Evolutionary conservation across 2,113 vertebrate species (phyloP).

Genomic region (Pseudolaguvia tuberculata): DNA sequence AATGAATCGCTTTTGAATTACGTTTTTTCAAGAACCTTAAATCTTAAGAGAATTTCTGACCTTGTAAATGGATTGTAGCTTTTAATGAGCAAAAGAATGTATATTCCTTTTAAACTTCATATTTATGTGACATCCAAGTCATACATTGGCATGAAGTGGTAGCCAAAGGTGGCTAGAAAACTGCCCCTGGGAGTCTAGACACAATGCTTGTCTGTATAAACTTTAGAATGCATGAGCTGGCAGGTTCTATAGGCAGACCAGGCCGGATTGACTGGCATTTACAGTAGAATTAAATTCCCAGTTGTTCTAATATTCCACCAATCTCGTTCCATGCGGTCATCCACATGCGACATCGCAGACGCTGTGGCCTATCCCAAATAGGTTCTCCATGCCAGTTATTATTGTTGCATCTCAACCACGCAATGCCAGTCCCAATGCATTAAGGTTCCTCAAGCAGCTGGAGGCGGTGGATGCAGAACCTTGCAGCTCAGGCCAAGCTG

Average conservation of each 20-base stretch:
- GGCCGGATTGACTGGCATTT: conserved; percentile 56
- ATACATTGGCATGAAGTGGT: conserved; percentile 47
- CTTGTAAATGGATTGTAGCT: too few relatives aligned
- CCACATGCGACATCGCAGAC: conserved; percentile 10
- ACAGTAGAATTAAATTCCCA: conserved; percentile 59
- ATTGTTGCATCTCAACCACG: conserved; percentile 35
- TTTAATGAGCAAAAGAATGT: too few relatives aligned
- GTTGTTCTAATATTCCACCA: conserved; percentile 17
- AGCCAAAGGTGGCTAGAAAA: conserved; percentile 32
- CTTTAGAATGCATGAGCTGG: conserved; percentile 46
- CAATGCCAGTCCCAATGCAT: background rate
- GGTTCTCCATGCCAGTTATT: conserved; percentile 32
- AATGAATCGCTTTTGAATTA: too few relatives aligned
- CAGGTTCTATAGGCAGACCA: conserved; percentile 36
- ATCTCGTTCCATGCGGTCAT: conserved; percentile 31
- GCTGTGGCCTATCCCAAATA: conserved; percentile 35
- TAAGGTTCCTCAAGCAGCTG: background rate
- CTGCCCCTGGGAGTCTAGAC: conserved; percentile 30
- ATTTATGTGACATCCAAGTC: conserved; percentile 34
- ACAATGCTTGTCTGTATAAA: conserved; percentile 51
- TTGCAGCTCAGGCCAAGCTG: background rate
- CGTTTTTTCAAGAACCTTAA: too few relatives aligned
- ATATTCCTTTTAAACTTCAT: too few relatives aligned
- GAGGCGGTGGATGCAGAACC: background rate
- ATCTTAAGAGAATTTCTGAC: too few relatives aligned